Evolutionary conservation across 2,113 vertebrate species (phyloP).

Genomic region (Ceyx melanurus): DNA sequence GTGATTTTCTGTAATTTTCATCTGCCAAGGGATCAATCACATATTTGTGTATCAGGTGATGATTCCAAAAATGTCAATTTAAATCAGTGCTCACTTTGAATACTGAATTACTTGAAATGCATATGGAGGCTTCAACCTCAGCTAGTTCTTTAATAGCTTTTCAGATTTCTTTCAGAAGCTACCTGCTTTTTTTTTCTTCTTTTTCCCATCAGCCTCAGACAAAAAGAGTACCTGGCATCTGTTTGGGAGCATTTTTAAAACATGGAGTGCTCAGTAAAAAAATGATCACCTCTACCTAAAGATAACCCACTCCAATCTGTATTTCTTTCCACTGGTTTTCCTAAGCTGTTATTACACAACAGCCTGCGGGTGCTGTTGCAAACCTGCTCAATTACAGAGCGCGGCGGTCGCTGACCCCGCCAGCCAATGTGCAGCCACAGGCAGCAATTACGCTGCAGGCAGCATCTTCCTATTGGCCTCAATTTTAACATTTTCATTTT

Average conservation of each 20-base stretch:
- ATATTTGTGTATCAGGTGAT: background rate
- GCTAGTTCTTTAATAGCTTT: slow-evolving; percentile 8
- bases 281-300: background rate
- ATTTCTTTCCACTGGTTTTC: slow-evolving; percentile 7
- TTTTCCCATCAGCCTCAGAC: background rate
- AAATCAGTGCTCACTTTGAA: slow-evolving; percentile 16
- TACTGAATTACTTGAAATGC: background rate
- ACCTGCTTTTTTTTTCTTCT: background rate
- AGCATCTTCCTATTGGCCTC: slow-evolving; percentile 46
- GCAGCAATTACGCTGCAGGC: slow-evolving; percentile 36
- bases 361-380: background rate
- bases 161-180: slow-evolving; percentile 25
- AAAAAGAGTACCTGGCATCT: background rate
- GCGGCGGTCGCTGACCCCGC: background rate
- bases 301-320: background rate
- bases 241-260: background rate
- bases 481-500: background rate
- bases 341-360: slow-evolving; percentile 7
- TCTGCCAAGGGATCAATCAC: slow-evolving; percentile 10
- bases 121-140: background rate
- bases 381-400: slow-evolving; percentile 35
- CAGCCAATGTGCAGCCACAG: slow-evolving; percentile 10
- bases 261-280: background rate
- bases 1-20: slow-evolving; percentile 47
- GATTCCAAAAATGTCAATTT: background rate